Conservation (phyloP, 1,140 invertebrate genomes). For the Trachelipus rathkii region DNA sequence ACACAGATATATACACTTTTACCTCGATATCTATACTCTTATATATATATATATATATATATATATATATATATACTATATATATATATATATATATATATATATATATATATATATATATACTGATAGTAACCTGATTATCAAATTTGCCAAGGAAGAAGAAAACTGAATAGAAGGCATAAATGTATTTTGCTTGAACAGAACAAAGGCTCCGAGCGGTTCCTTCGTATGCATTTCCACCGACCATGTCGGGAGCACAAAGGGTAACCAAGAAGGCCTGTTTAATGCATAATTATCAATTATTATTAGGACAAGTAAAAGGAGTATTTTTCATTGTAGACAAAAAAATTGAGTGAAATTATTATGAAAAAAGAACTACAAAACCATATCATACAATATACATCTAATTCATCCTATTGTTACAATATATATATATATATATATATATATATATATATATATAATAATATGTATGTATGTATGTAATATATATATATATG, state of each 20-base stretch:
- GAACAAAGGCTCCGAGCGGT: conserved; percentile 69
- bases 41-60: conserved; percentile 15
- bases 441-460: too few species aligned
- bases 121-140: conserved; percentile 55
- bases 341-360: too few species aligned
- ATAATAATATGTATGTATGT: too few species aligned
- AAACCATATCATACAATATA: too few species aligned
- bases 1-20: too few species aligned
- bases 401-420: too few species aligned
- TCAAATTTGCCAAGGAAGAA: conserved; percentile 82
- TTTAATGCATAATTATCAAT: conserved; percentile 41
- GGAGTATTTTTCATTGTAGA: too few species aligned
- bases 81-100: neutral
- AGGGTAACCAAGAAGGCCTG: conserved; percentile 78
- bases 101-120: neutral
- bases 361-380: too few species aligned
- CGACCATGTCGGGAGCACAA: conserved; percentile 85
- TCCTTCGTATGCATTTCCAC: conserved; percentile 67
- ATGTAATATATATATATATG: too few species aligned
- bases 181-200: conserved; percentile 78
- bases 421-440: too few species aligned
- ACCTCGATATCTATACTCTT: too few species aligned
- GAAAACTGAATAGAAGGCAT: conserved; percentile 85
- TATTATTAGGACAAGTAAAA: too few species aligned
- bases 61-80: neutral